Base-by-base conservation (phyloP, 2,797 vertebrate genomes). In the Mormyrops boulengeri region DNA sequence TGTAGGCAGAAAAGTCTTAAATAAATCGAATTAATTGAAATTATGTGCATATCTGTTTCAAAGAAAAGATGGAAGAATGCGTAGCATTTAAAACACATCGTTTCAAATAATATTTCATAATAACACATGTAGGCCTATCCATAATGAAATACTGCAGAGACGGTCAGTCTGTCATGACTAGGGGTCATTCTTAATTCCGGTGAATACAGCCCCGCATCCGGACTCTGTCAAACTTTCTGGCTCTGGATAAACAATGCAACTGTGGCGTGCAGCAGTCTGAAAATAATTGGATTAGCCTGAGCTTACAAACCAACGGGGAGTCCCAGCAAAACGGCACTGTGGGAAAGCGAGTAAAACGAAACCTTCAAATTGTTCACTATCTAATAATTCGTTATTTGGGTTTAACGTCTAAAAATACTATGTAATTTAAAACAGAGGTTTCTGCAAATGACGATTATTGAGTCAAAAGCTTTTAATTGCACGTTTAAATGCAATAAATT, bases 201-300 rank as follows among this genome's bases (percentile, higher is more conserved):
- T 95, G 97, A 96, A 96, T 95, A 97, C 96, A 96, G 96, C 69
- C 92, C 93, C 95, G 96, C 97, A 97, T 98, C 98, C 98, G 98
- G 98, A 96, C 97, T 96, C 95, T 95, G 95, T 96, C 96, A 96
- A 96, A 97, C 96, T 96, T 96, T 96, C 96, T 95, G 95, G 95
- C 96, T 95, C 97, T 96, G 96, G 95, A 95, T 96, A 97, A 98
- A 98, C 98, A 99, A 98, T 97, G 97, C 97, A 96, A 98, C 97
- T 97, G 98, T 98, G 97, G 97, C 97, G 97, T 95, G 97, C 98
- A 97, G 96, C 97, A 97, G 97, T 96, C 97, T 97, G 98, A 97
- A 97, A 97, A 97, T 98, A 98, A 99, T 98, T 97, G 97, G 98
- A 99, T 99, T 99, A 99, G 95, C 95, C 96, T 97, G 97, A 98